These are phyloP conservation scores for Ptilorrhoa leucosticta DNA, from an alignment of 2,113 vertebrate species.

Conservation along the genomic window DNA sequence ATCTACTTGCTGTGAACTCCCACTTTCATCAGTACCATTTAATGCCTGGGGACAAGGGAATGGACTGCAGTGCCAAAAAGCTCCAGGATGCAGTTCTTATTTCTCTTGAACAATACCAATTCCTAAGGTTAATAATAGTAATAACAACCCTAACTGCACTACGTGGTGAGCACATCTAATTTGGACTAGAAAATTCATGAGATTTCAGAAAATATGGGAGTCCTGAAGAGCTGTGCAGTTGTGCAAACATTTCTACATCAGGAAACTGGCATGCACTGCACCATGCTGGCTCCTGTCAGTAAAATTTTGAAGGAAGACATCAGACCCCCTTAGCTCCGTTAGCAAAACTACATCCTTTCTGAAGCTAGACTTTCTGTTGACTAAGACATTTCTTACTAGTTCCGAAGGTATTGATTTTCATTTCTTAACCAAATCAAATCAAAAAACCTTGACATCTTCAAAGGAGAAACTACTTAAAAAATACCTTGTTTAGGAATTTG, in stretches of 20 bases:
- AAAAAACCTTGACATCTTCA: neutral
- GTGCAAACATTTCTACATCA: neutral
- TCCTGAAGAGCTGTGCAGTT: neutral
- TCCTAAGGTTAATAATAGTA: neutral
- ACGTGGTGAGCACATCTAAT: neutral
- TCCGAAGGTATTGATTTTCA: neutral
- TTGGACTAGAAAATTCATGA: neutral
- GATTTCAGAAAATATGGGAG: neutral
- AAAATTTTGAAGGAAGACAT: neutral
- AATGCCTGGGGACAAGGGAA: neutral
- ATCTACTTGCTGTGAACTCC: fast-evolving
- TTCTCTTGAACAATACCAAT: neutral
- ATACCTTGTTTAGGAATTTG: neutral
- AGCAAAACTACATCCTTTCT: neutral
- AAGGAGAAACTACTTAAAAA: neutral
- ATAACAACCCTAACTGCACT: neutral
- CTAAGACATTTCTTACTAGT: neutral
- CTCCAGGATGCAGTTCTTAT: neutral
- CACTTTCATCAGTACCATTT: neutral
- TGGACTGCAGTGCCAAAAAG: neutral
- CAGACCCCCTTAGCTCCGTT: neutral
- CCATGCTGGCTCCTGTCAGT: neutral
- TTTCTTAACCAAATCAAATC: neutral
- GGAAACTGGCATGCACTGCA: neutral
- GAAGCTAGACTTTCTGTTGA: neutral